These are phyloP conservation scores for Dendrocopos noguchii DNA, from an alignment of 2,113 vertebrate species.

Conservation along the genomic window DNA sequence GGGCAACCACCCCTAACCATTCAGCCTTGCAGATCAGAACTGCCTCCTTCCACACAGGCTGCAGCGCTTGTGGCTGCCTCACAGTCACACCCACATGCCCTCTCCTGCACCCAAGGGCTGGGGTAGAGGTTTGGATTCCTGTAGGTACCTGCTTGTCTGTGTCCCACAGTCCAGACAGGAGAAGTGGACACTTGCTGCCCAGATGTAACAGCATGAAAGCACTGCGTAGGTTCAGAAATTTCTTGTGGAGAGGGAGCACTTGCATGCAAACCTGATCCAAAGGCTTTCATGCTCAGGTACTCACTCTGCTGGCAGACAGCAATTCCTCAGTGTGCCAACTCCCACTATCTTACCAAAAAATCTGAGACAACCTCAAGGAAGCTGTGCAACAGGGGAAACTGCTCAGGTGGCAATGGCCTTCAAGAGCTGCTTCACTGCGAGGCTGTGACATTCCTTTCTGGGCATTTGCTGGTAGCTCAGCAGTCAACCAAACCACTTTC, in stretches of 20 bases:
- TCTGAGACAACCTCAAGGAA: not conserved
- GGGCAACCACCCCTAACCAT: too few species aligned
- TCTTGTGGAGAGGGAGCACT: not conserved
- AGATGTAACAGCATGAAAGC: not conserved
- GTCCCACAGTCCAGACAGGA: not conserved
- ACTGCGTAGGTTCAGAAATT: not conserved
- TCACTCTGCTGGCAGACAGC: fast-evolving
- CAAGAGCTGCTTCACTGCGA: not conserved
- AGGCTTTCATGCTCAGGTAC: not conserved
- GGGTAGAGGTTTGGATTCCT: not conserved
- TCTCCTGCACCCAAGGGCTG: not conserved
- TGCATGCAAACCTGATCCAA: not conserved
- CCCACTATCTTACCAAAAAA: not conserved
- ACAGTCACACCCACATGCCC: fast-evolving
- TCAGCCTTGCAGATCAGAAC: not conserved
- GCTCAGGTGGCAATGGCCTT: not conserved
- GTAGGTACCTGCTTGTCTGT: fast-evolving
- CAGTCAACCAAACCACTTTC: not conserved
- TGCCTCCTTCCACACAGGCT: not conserved
- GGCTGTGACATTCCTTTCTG: not conserved
- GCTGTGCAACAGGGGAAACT: not conserved
- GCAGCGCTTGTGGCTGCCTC: not conserved
- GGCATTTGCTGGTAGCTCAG: not conserved
- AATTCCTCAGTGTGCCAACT: not conserved
- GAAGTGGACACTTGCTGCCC: not conserved